These are phyloP conservation scores for Hyles lineata DNA, from an alignment of 2,888 invertebrate species.

Conservation along the genomic window DNA sequence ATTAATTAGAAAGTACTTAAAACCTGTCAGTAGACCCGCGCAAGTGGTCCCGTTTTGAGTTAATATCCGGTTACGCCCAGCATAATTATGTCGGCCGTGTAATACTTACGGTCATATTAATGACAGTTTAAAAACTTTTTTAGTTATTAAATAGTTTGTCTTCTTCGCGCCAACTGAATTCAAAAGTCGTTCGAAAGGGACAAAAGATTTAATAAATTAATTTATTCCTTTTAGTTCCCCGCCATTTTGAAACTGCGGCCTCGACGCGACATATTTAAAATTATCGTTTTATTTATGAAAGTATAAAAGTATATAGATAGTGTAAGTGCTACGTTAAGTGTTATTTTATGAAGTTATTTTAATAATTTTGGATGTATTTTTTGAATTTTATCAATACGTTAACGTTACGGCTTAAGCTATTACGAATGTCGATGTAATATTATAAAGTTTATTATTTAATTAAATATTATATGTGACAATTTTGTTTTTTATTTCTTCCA, in stretches of 20 bases:
- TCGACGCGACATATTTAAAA: neutral
- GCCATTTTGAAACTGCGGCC: neutral
- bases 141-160: no score
- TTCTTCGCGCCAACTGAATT: no score
- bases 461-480: constrained; percentile 72
- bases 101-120: no score
- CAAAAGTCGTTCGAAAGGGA: no score
- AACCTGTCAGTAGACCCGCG: no score
- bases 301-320: constrained; percentile 26
- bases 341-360: constrained; percentile 52
- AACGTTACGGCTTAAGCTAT: constrained; percentile 61
- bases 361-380: constrained; percentile 59
- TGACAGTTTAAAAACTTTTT: no score
- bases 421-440: constrained; percentile 54
- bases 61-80: no score
- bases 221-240: neutral
- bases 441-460: constrained; percentile 63
- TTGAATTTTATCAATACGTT: constrained; percentile 59
- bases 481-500: constrained; percentile 65
- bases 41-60: no score
- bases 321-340: constrained; percentile 39
- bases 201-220: no score
- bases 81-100: no score
- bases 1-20: no score
- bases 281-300: neutral